These are phyloP conservation scores for Drosophila picticornis DNA, from an alignment of 2,888 invertebrate genomes.

Conservation along the genomic window DNA sequence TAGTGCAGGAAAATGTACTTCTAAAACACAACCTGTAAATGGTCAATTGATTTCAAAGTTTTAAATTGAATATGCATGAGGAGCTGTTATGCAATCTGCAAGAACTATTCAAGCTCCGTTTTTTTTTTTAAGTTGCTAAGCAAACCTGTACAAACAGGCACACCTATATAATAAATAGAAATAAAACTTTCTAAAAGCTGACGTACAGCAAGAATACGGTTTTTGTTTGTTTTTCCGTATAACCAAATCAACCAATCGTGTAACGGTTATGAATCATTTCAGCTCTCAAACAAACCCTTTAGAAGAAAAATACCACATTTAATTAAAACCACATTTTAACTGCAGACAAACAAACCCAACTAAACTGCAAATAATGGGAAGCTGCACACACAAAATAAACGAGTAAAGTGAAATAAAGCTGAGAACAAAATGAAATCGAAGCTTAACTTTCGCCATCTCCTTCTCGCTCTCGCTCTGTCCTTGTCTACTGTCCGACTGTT, in stretches of 20 bases:
- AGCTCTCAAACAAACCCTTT: background rate
- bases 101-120: conserved; percentile 5
- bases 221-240: background rate
- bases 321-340: conserved; percentile 54
- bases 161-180: background rate
- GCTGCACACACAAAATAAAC: conserved; percentile 12
- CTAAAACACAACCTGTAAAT: conserved; percentile 14
- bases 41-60: conserved; percentile 47
- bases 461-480: background rate
- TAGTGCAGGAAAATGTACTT: conserved; percentile 16
- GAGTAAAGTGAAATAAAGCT: conserved; percentile 8
- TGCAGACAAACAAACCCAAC: conserved; percentile 24
- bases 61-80: conserved; percentile 42
- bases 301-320: conserved; percentile 41
- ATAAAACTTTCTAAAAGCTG: background rate
- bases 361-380: conserved; percentile 30
- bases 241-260: background rate
- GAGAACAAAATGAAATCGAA: conserved; percentile 28
- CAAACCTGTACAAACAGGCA: background rate
- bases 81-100: conserved; percentile 35
- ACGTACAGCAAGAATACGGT: background rate
- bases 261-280: conserved; percentile 1
- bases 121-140: background rate
- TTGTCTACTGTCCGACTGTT: background rate
- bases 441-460: background rate